Evolutionary conservation across 2,888 invertebrate species (phyloP), one percentile per base, ranked within the genome.

Genomic region (Tiliacea citrago): DNA sequence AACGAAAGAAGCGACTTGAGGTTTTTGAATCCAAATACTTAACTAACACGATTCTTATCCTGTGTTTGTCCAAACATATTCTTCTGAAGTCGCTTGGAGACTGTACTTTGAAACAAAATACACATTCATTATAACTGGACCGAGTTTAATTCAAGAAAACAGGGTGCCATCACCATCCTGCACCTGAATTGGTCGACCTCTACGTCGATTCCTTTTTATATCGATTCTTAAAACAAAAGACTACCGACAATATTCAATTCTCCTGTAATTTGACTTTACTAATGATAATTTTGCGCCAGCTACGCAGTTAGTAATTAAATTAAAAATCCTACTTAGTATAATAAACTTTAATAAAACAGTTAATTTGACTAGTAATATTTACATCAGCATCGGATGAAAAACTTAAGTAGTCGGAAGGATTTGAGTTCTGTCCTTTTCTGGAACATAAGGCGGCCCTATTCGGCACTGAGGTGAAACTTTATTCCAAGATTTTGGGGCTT

Each of bases 391-490:
- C 58, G 69, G 66, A 78, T 85, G 71, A 83, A 78, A 85, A 75
- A 55, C 76, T 81, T 82, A 71, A 74, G 70, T 73, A 82, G 72
- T 77, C 79, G 66, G 68, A 83, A 82, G 84, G 74, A 85, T 86
- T 88, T 81, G 82, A 86, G 71, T 84, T 81, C 78, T 84, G 81
- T 65, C 77, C 82, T 84, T 81, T 84, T 82, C 65, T 68, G 78
- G 82, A 84, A 83, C 86, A 90, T 79, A 85, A 85, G 85, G 76
- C 81, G 81, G 82, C 62, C 76, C 45, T 81, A 74, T 81, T 79
- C 72, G 72, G 60, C 73, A 69, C 67, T n/a, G 68, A 77, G 77
- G 76, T 82, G 68, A 83, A 88, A 88, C 75, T 88, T 88, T 75
- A 77, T 74, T 70, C 72, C 75, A 66, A 88, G 81, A 84, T 88